Evolutionary conservation across 1,140 invertebrate species (phyloP).

Genomic region (Trichomalopsis sarcophagae): DNA sequence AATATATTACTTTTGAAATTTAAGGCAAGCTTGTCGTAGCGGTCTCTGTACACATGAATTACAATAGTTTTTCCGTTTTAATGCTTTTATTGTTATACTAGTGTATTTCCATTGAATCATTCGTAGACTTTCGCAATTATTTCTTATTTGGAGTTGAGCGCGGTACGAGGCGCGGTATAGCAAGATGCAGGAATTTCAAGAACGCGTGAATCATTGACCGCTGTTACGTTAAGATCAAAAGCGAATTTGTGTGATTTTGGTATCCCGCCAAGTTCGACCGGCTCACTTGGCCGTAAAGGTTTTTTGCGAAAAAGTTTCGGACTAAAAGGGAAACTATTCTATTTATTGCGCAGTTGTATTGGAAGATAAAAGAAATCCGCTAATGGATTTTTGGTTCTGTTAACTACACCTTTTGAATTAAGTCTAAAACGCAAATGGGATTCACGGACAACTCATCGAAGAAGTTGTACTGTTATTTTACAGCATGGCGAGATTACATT

Average conservation of each 20-base stretch:
- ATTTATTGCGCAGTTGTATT: background rate
- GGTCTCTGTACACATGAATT: background rate
- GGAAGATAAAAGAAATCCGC: background rate
- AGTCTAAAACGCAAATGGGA: no score
- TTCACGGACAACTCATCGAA: no score
- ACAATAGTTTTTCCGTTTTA: conserved; percentile 24
- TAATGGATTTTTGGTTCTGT: background rate
- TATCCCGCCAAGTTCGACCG: background rate
- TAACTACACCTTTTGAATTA: background rate
- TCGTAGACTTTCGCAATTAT: conserved; percentile 40
- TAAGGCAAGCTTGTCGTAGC: no score
- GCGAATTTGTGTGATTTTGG: conserved; percentile 39
- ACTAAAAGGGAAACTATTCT: background rate
- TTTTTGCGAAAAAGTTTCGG: background rate
- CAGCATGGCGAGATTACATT: no score
- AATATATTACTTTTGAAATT: background rate
- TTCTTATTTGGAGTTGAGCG: conserved; percentile 45
- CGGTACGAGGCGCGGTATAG: no score
- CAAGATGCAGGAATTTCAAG: conserved; percentile 41
- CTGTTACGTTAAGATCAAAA: conserved; percentile 31
- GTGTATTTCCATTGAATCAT: conserved; percentile 41
- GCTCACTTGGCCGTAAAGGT: background rate
- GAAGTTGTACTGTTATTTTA: no score
- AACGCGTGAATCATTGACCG: conserved; percentile 50
- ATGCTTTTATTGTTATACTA: conserved; percentile 27